Evolutionary conservation across 2,797 vertebrate genomes (phyloP).

Genomic region (Phoeniculus purpureus): DNA sequence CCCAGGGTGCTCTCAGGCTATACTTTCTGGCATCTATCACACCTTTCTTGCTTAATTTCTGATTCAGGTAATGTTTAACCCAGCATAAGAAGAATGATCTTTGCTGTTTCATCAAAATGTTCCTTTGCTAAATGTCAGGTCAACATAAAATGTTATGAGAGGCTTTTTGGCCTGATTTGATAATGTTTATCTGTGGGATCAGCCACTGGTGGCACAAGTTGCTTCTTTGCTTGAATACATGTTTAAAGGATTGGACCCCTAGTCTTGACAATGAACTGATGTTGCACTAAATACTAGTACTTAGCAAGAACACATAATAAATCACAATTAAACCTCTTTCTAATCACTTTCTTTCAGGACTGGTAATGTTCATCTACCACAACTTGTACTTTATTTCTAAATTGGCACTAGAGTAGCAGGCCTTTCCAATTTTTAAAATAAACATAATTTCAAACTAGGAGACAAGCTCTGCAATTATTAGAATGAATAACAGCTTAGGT

Average conservation of each 20-base stretch:
- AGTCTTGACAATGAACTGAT: background rate
- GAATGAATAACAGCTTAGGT: background rate
- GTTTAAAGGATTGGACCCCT: background rate
- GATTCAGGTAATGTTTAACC: background rate
- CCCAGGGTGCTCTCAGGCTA: background rate
- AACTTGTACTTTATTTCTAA: background rate
- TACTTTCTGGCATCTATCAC: background rate
- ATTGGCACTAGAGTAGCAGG: background rate
- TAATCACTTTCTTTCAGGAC: background rate
- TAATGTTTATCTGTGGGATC: background rate
- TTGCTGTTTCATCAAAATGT: background rate
- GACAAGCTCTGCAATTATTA: background rate
- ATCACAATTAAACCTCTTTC: background rate
- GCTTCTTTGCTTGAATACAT: background rate
- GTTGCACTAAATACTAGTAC: background rate
- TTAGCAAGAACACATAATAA: background rate
- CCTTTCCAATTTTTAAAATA: background rate
- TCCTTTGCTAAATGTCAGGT: background rate
- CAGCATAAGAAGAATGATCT: background rate
- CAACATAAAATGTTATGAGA: background rate
- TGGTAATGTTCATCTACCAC: background rate
- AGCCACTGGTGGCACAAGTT: background rate
- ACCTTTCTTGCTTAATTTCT: background rate
- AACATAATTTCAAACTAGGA: background rate
- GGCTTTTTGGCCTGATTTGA: background rate